Base-by-base conservation (phyloP, 1,140 invertebrate genomes). In the Amyelois transitella region DNA sequence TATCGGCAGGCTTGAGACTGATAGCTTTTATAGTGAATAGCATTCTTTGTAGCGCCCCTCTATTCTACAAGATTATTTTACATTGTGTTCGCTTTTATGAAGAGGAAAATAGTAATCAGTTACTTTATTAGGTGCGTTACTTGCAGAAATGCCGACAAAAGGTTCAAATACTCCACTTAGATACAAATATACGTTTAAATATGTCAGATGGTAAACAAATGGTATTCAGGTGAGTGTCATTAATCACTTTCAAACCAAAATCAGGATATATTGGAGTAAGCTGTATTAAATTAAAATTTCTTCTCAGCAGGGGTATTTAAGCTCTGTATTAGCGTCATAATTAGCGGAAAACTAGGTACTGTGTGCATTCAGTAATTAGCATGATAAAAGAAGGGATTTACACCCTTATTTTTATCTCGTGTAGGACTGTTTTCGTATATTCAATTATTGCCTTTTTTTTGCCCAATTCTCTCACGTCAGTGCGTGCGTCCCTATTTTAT, bases 61-160 rank as follows among this genome's bases (percentile, higher is more conserved):
- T 66, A 73, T 77, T 76, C 68, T 73, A 69, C 66, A 72, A 75
- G 68, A 83, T 83, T 81, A 81, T 82, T 79, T 75, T 75, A 68
- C 75, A 82, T 81, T 80, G 77, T 71, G 62, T 53, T 62, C 65
- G 64, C 70, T 76, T 75, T 81, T 79, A 72, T 77, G 66, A 69
- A 32, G 53, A 75, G 59, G 68, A 73, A 79, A 86, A 81, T 77
- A 77, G 76, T 81, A 79, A 83, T 86, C 75, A 77, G 73, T 79
- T 75, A 75, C 65, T 78, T 72, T 83, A 81, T 83, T 81, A 76
- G 66, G 69, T 70, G 75, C 72, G 60, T 82, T 83, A 82, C 77
- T 83, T 81, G 78, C 82, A 75, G 70, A 83, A 74, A 47, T 18
- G 18, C 25, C n/a, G 17, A 28, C 18, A 52, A 43, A 19, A 38